These are phyloP conservation scores for Lithophane semibrunnea DNA, from an alignment of 2,888 invertebrate species.

Conservation along the genomic window DNA sequence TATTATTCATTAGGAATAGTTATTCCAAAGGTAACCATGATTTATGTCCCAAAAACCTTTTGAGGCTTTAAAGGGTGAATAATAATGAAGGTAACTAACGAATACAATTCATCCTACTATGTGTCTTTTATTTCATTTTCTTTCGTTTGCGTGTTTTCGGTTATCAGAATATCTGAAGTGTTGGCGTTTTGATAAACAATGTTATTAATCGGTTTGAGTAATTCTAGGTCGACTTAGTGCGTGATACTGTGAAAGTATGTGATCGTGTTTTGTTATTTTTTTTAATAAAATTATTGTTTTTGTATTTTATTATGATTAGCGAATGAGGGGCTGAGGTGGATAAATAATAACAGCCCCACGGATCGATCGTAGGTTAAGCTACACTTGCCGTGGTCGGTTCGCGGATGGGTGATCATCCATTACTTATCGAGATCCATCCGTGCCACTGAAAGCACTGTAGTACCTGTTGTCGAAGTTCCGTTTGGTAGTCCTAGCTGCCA, in stretches of 20 bases:
- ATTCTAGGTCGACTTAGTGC: slow-evolving; percentile 56
- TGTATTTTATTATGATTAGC: not conserved
- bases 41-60: slow-evolving; percentile 62
- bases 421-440: not conserved
- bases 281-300: slow-evolving; percentile 3
- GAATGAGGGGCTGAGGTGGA: not conserved
- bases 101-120: slow-evolving; percentile 54
- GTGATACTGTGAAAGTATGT: slow-evolving; percentile 47
- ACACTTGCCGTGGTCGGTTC: not conserved
- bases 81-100: slow-evolving; percentile 60
- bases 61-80: slow-evolving; percentile 63
- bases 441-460: not conserved
- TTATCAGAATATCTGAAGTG: slow-evolving; percentile 73
- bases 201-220: slow-evolving; percentile 66
- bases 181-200: slow-evolving; percentile 73
- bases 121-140: slow-evolving; percentile 53
- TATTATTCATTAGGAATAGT: slow-evolving; percentile 65
- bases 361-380: not conserved
- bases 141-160: slow-evolving; percentile 69
- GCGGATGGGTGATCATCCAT: not conserved
- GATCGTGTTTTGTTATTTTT: slow-evolving; percentile 19
- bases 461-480: no score
- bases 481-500: not conserved
- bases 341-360: not conserved
- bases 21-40: slow-evolving; percentile 61